Conservation (phyloP, 2,888 invertebrate species). For the Daptonema setosum region DNA sequence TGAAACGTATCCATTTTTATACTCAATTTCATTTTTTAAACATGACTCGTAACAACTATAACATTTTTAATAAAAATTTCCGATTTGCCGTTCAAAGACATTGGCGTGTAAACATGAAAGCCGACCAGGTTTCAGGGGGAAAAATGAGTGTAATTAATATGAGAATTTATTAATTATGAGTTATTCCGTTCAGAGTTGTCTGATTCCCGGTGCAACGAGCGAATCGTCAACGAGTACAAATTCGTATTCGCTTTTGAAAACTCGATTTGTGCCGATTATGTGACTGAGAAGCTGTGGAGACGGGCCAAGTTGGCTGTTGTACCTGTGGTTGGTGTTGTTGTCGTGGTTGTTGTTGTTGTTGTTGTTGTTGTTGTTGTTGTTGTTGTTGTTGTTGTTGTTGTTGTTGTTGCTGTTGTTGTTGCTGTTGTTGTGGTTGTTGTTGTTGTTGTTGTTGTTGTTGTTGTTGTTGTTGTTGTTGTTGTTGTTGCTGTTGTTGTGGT, state of each 20-base stretch:
- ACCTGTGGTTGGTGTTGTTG: background rate
- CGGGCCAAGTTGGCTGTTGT: background rate
- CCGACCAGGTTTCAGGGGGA: no score
- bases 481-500: background rate
- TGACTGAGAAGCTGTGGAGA: background rate
- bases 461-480: background rate
- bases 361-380: background rate
- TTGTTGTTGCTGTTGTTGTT: background rate
- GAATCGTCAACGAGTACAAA: background rate
- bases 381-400: background rate
- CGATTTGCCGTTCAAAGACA: no score
- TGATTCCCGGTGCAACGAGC: background rate
- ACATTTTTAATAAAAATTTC: no score
- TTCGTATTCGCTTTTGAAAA: background rate
- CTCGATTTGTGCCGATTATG: background rate
- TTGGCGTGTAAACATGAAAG: no score
- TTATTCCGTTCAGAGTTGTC: no score
- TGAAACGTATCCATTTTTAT: no score
- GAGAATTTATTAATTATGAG: no score
- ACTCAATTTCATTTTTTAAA: no score
- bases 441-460: background rate
- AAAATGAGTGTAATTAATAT: no score
- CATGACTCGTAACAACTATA: no score
- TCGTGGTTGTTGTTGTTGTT: background rate
- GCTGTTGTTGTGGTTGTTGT: no score